Evolutionary conservation across 2,888 invertebrate species (phyloP).

Genomic region (Trichopoda pennipes): DNA sequence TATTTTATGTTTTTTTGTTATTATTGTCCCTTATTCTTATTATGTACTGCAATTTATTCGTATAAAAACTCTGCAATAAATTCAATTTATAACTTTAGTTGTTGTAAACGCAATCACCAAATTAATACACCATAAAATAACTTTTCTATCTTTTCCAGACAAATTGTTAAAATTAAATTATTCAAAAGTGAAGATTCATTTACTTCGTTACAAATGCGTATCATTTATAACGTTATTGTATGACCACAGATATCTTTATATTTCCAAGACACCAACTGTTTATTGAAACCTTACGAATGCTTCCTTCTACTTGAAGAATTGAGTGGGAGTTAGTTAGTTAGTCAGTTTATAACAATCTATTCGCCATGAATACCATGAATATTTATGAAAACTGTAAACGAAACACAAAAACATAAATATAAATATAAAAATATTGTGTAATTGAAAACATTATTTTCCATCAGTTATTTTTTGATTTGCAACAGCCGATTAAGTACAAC

Average conservation of each 20-base stretch:
- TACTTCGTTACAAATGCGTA: conserved; percentile 7
- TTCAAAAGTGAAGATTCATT: conserved; percentile 35
- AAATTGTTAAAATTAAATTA: conserved; percentile 44
- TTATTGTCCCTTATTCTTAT: too few relatives aligned
- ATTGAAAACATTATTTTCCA: conserved; percentile 75
- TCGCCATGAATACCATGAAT: conserved; percentile 74
- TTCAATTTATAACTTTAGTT: neutral
- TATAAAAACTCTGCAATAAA: too few relatives aligned
- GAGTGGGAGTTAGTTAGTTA: conserved; percentile 7
- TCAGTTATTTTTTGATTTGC: conserved; percentile 79
- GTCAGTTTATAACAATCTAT: conserved; percentile 6
- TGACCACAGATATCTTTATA: conserved; percentile 33
- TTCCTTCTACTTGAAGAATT: conserved; percentile 20
- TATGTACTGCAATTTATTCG: too few relatives aligned
- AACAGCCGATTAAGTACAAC: neutral
- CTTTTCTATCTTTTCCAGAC: conserved; percentile 16
- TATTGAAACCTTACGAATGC: conserved; percentile 34
- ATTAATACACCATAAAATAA: conserved; percentile 4
- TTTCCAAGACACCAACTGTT: conserved; percentile 38
- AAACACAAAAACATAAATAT: conserved; percentile 13
- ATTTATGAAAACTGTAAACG: conserved; percentile 78
- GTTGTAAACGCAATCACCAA: conserved; percentile 1
- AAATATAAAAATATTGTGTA: neutral
- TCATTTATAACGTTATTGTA: conserved; percentile 17
- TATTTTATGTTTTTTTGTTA: too few relatives aligned